phyloP scores from a whole-genome alignment of 2,888 invertebrate genomes.

The Tanypteryx hageni region DNA sequence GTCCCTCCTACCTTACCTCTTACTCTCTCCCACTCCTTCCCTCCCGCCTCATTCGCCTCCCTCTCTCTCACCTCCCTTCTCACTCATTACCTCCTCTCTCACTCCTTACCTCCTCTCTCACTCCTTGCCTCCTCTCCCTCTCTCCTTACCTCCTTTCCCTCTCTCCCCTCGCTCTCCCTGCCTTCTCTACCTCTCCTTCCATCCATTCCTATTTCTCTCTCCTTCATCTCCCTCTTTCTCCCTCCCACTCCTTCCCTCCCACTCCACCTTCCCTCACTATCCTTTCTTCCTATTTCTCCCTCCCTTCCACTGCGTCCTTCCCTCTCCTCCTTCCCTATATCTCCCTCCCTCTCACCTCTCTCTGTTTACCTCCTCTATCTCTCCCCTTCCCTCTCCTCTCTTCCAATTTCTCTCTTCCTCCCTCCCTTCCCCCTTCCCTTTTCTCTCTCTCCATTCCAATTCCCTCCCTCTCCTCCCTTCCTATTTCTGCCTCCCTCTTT shows the following conservation, averaged over 20 bases:
- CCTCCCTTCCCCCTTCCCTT: background rate
- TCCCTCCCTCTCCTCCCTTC: background rate
- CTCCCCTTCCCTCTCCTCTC: background rate
- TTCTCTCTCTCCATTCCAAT: background rate
- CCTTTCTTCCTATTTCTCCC: background rate
- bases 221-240: background rate
- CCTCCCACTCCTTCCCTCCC: background rate
- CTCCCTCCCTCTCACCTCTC: background rate
- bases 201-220: background rate
- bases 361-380: background rate
- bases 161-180: background rate
- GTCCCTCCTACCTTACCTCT: background rate
- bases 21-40: background rate
- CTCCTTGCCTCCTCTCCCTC: too few relatives aligned
- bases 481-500: background rate
- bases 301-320: background rate
- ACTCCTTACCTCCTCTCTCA: background rate
- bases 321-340: background rate
- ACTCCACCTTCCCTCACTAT: background rate
- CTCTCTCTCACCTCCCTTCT: background rate
- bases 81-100: background rate
- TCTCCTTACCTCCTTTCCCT: background rate
- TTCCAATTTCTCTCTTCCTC: background rate
- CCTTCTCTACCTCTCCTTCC: background rate
- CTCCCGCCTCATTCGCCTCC: background rate